phyloP scores from a whole-genome alignment of 2,797 vertebrate genomes.

The Gobionotothen gibberifrons region DNA sequence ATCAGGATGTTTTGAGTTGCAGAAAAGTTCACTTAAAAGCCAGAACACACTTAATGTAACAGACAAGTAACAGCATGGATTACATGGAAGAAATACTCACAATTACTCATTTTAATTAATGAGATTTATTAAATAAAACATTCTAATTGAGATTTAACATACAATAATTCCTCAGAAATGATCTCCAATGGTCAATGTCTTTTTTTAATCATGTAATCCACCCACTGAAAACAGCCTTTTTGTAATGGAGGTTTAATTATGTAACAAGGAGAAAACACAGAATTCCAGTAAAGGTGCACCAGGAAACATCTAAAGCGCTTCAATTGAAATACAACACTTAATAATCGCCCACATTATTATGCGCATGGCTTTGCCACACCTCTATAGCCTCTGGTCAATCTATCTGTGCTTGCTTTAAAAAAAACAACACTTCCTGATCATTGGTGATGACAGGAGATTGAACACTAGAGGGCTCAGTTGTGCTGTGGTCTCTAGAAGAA shows the following conservation, averaged over 20 bases:
- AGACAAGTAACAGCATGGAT: background rate
- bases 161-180: background rate
- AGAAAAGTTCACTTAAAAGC: background rate
- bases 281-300: background rate
- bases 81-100: background rate
- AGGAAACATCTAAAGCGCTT: background rate
- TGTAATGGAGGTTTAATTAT: background rate
- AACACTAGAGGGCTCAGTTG: slow-evolving; percentile 76
- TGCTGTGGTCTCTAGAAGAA: slow-evolving; percentile 29
- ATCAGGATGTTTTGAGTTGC: background rate
- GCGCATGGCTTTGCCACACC: slow-evolving; percentile 10
- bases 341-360: slow-evolving; percentile 5
- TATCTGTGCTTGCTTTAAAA: background rate
- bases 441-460: background rate
- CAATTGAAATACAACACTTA: slow-evolving; percentile 6
- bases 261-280: background rate
- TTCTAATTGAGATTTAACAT: background rate
- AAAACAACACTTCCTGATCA: background rate
- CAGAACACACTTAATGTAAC: background rate
- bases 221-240: background rate
- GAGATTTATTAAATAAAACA: too few species aligned
- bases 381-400: background rate
- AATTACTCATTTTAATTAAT: background rate
- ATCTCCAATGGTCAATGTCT: background rate
- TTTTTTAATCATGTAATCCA: background rate